A percentile compares a stretch with the other conserved stretches of the same genome.
Conservation (phyloP, 2,797 vertebrate genomes). For the Sebastes taczanowskii region DNA sequence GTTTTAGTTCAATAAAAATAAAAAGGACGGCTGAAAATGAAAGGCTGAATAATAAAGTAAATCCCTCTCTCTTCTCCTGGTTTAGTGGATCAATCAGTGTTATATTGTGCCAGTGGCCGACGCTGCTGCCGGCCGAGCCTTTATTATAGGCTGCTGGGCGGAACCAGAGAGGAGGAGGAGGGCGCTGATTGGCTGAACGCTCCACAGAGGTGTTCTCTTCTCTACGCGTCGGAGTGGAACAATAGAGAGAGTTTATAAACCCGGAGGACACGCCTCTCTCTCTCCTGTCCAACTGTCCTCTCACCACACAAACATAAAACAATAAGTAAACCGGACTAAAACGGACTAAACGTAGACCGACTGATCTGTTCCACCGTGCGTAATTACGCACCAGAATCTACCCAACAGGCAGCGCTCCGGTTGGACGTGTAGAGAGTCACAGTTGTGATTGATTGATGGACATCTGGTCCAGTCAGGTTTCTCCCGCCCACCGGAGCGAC, state of each 20-base stretch:
- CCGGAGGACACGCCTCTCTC: constrained; percentile 73
- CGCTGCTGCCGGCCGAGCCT: constrained; percentile 68
- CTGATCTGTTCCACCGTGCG: neutral
- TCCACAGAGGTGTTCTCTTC: constrained; percentile 59
- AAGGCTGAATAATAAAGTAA: constrained; percentile 71
- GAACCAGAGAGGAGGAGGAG: constrained; percentile 36
- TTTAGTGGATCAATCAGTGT: constrained; percentile 41
- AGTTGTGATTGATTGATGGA: constrained; percentile 69
- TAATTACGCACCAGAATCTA: constrained; percentile 8
- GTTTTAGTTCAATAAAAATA: constrained; percentile 64
- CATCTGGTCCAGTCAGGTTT: constrained; percentile 40
- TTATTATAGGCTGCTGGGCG: constrained; percentile 82
- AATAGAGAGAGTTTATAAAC: constrained; percentile 80
- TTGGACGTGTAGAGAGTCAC: constrained; percentile 46
- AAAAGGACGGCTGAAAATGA: constrained; percentile 75
- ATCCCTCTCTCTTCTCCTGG: constrained; percentile 40
- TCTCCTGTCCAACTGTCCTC: constrained; percentile 40
- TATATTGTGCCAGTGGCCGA: constrained; percentile 81
- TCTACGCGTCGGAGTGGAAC: constrained; percentile 74
- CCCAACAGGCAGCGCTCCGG: neutral
- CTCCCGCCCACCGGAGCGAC: constrained; percentile 56
- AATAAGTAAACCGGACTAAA: constrained; percentile 18
- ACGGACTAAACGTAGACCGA: neutral
- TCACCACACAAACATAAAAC: constrained; percentile 31
- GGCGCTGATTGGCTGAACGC: constrained; percentile 62